phyloP scores from a whole-genome alignment of 2,113 vertebrate species.

The Cygnus atratus region DNA sequence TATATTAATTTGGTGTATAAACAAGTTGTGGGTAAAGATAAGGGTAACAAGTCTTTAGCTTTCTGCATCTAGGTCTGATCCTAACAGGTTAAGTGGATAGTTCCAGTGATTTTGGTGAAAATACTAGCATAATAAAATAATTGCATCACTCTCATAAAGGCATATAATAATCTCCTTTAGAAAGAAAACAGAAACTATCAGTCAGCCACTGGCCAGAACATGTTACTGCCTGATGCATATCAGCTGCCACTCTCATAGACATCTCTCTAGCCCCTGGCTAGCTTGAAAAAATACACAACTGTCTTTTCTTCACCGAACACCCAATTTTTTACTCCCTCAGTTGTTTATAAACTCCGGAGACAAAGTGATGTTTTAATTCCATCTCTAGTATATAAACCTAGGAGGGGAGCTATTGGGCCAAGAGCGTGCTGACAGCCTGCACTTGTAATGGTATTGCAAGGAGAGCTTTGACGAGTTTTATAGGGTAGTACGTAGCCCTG shows the following conservation, averaged over 20 bases:
- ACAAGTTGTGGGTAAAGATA: background rate
- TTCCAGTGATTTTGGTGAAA: background rate
- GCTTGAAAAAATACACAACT: constrained; percentile 83
- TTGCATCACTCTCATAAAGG: background rate
- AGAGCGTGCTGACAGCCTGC: constrained; percentile 67
- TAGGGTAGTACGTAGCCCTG: constrained; percentile 26
- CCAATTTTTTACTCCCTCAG: constrained; percentile 76
- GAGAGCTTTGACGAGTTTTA: constrained; percentile 31
- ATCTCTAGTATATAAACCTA: constrained; percentile 78
- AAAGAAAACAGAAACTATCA: constrained; percentile 55
- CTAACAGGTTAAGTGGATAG: background rate
- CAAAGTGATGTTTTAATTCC: constrained; percentile 80
- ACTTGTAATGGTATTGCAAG: constrained; percentile 51
- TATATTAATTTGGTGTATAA: background rate
- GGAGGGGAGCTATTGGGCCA: constrained; percentile 64
- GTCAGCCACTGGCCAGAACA: constrained; percentile 39
- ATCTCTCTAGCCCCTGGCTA: constrained; percentile 73
- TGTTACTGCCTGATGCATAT: constrained; percentile 70
- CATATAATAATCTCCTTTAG: constrained; percentile 57
- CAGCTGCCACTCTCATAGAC: constrained; percentile 74
- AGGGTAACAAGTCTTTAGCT: background rate
- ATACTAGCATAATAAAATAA: constrained; percentile 4
- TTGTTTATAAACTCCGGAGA: constrained; percentile 81
- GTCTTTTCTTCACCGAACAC: constrained; percentile 77
- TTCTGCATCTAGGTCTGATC: background rate